Evolutionary conservation across 2,113 vertebrate genomes (phyloP), one percentile per base, ranked within the genome.

Genomic region (Melospiza melodia): DNA sequence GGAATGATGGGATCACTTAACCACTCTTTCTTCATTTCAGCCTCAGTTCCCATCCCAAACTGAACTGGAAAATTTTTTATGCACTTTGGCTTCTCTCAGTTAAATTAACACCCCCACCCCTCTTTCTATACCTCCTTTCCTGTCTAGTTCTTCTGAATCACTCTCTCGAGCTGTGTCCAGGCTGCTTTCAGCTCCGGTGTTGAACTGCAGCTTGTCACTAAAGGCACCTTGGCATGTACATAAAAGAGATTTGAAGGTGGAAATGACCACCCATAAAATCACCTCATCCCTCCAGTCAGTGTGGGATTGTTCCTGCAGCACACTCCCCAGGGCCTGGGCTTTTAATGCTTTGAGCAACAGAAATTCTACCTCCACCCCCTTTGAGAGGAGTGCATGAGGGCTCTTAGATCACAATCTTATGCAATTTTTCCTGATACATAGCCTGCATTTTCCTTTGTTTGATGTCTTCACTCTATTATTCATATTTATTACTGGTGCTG

Each of bases 371-470:
- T 66, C 90, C 81, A 79, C 81, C 66, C 46, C 62, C 78, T 84
- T 86, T 75, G 92, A 92, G 92, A 93, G 77, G 52, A 72, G 68
- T 57, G 87, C 35, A 80, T 75, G 61, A 84, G 80, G 52, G 24
- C 65, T 92, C 81, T 80, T 81, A 93, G 85, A 96, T 93, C 76
- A 77, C 55, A 71, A 51, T 89, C 55, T 88, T 95, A 88, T 3
- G 55, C 87, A 92, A 49, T 93, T 95, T 97, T 96, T 93, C 92
- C 93, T 96, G 85, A 96, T 96, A 86, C 72, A n/a, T 33, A 88
- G 94, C 85, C 90, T 93, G 81, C 85, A 90, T 90, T 97, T 97
- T 96, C 85, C 76, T 97, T 94, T 95, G 87, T 96, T 94, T 77
- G 57, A 90, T 88, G 79, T 74, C 72, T 90, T 90, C 71, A 90